These are phyloP conservation scores for Leptura quadrifasciata DNA, from an alignment of 2,888 invertebrate genomes.

Conservation along the genomic window DNA sequence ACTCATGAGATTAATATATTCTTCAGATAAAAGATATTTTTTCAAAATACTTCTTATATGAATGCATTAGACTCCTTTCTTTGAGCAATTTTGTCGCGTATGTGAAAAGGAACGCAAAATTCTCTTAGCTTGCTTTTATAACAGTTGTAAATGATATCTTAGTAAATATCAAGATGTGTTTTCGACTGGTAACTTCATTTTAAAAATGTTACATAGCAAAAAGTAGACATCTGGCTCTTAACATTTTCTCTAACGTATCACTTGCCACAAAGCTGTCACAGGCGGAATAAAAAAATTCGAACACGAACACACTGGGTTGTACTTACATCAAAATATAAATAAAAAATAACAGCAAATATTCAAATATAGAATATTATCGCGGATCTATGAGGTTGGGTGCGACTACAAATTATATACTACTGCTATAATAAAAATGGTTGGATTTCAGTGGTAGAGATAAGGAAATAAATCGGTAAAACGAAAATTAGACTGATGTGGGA, in stretches of 20 bases:
- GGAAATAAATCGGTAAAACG: neutral
- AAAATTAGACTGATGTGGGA: neutral
- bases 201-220: slow-evolving; percentile 1
- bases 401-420: neutral
- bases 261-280: slow-evolving; percentile 1
- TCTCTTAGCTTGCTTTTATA: slow-evolving; percentile 4
- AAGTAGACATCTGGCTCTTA: slow-evolving; percentile 9
- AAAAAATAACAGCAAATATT: neutral
- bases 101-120: neutral
- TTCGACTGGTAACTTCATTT: neutral
- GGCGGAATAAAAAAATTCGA: neutral
- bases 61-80: no score
- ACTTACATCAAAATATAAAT: no score
- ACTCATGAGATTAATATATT: neutral
- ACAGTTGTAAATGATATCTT: slow-evolving; percentile 20
- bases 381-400: neutral
- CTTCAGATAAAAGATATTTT: slow-evolving; percentile 14
- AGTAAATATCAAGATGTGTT: slow-evolving; percentile 5
- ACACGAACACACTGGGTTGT: neutral
- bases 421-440: neutral
- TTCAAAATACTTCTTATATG: neutral
- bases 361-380: neutral
- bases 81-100: neutral
- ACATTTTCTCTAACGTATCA: neutral
- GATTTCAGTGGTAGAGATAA: neutral